phyloP scores from a whole-genome alignment of 35 echinoderm and acorn worm genomes.

The Chiridota heheva region DNA sequence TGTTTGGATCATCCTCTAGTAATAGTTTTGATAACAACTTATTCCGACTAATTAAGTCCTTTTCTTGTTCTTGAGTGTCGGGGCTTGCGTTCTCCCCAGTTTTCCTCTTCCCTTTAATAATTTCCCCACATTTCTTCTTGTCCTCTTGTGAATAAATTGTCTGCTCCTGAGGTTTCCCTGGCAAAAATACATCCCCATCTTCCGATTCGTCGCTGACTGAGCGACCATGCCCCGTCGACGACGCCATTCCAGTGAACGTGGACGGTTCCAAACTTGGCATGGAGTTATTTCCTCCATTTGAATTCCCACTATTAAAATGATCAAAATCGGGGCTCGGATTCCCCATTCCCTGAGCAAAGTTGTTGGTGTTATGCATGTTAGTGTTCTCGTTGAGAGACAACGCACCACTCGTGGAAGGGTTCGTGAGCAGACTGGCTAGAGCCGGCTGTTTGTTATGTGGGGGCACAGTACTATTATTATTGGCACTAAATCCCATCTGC shows the following conservation, averaged over 20 bases:
- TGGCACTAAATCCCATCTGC: conserved; percentile 18
- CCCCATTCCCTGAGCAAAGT: background rate
- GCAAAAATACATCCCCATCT: conserved; percentile 62
- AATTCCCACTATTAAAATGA: conserved; percentile 1
- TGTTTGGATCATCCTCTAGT: conserved; percentile 47
- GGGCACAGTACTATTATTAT: conserved; percentile 28
- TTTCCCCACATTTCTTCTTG: conserved; percentile 26
- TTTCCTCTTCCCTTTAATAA: conserved; percentile 7
- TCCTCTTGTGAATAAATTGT: conserved; percentile 3
- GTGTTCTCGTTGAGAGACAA: conserved; percentile 30
- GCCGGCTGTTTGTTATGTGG: conserved; percentile 18
- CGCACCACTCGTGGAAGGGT: too few species aligned
- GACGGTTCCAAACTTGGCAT: conserved; percentile 52
- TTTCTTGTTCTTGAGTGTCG: conserved; percentile 61
- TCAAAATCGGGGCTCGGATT: background rate
- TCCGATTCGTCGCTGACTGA: conserved; percentile 26
- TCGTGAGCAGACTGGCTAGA: too few species aligned
- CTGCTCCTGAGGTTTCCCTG: conserved; percentile 33
- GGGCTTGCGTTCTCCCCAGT: conserved; percentile 62
- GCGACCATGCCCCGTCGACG: conserved; percentile 33
- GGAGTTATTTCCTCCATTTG: background rate
- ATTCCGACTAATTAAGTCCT: conserved; percentile 57
- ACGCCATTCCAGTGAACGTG: conserved; percentile 30
- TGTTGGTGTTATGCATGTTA: conserved; percentile 22
- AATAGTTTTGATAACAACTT: conserved; percentile 64